Evolutionary conservation across 35 echinoderm and acorn worm genomes (phyloP), one percentile per base, ranked within the genome.

Genomic region (Ptychodera flava): DNA sequence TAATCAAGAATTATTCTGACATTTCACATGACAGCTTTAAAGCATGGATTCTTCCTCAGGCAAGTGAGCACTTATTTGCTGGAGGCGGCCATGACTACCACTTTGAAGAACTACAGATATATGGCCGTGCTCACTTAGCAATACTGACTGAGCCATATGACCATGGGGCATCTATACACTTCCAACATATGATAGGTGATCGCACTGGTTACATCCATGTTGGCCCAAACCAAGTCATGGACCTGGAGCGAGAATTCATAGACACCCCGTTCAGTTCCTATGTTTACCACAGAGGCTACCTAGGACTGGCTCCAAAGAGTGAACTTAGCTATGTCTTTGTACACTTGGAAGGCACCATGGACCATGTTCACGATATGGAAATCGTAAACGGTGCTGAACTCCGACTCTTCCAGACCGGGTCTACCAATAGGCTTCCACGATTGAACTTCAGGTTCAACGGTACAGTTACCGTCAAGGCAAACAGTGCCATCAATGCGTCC

Each of bases 61-160:
- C 91, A 0, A 88, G 94, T 22, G 94, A 90, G 64, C 94, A 97
- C 85, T 85, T 87, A 45, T 88, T 97, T 80, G 88, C 94, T n/a
- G 89, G 88, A 31, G 94, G 94, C 22, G 84, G 38, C 32, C 88
- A 92, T 31, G 79, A 97, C 36, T 97, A 97, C 36, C 94, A 93
- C 32, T 97, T 97, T 83, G 94, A 97, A 83, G 94, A 97, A 88
- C 85, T 97, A 1, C 94, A 97, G 36, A 97, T 97, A 85, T 90
- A 88, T 77, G 94, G 91, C 31, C 92, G 93, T 77, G 94, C 94
- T 34, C 85, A 97, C 32, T 28, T 97, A 38, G 94, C 91, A 14
- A 93, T 93, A 37, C 87, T 90, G 2, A 93, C 88, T 1, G 88
- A 92, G 35, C 91, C 94, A 31, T 92, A 90, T 81, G 89, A 97